Base-by-base conservation (phyloP, 2,888 invertebrate genomes). In the Poecilus cupreus region DNA sequence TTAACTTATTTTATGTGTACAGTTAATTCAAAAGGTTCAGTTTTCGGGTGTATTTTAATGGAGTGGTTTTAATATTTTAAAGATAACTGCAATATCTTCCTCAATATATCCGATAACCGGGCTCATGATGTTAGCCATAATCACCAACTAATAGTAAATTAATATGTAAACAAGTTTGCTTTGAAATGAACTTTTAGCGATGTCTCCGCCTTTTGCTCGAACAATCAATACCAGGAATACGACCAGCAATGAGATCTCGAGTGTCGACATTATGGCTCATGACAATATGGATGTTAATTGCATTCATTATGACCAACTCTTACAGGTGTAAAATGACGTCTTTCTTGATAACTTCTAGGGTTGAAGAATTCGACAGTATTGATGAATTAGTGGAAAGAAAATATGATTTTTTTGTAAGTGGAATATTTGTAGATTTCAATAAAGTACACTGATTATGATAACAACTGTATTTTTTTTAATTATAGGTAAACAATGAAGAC, bases 261-360 rank as follows among this genome's bases (percentile, higher is more conserved):
- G 39, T 51, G 13, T 43, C 72, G 2, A 37, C 39, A 6, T 24
- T 57, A 20, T 57, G 51, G 39, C 13, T 80, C 11, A 72, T 80
- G 57, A n/a, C 13, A 13, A 43, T 74, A 39, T 80, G 80, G 80
- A n/a, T 72, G 1, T 26, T 57, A 20, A 22, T 80, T 32, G 72
- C 57, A 37, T 13, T 80, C 2, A 72, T 80, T 22, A 72, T 80
- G 24, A 80, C 80, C 2, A 80, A 18, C 8, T 32, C 57, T 10
- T 80, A 80, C 16, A 80, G 57, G 37, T 37, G 80, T 39, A 80
- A 57, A 51, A 13, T 80, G n/a, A 80, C 74, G 10, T 80, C 80
- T 13, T 80, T 72, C 2, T 22, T 80, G 0, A 72, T 80, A 20
- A 72, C 26, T 39, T 54, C 57, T 2, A 72, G 57, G 43, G 22